Evolutionary conservation across 2,797 vertebrate species (phyloP), one percentile per base, ranked within the genome.

Genomic region (Ctenosaura bakeri): DNA sequence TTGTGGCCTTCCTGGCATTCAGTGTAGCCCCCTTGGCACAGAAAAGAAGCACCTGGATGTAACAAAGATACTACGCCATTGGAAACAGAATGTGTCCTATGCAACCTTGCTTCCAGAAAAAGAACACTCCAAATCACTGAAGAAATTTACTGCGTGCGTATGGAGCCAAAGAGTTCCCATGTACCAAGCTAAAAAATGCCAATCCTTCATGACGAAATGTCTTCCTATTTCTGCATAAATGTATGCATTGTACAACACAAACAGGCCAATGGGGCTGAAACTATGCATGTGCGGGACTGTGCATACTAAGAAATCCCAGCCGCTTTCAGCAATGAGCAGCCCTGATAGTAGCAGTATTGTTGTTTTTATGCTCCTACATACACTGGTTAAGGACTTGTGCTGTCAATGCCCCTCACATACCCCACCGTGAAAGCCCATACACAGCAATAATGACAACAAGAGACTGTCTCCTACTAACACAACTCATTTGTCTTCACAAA

Each of bases 401-500:
- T 87, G 84, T 86, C 81, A 91, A 86, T 84, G 90, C 85, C 76
- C 38, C 88, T 81, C 89, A 84, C 84, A 87, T 74, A 85, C 59
- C 32, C 78, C 74, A 66, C 64, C 83, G 84, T 88, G 29, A 91
- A 89, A 86, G 87, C 80, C 92, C 73, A 66, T 66, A 88, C 84
- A 74, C 38, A 85, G 74, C 85, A 85, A 84, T 80, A 80, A 90
- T 62, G 78, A 92, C 91, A 92, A 89, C 32, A 76, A 59, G 88
- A 64, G 66, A 54, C 84, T 35, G 1, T 42, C 74, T 88, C 79
- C 92, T 83, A 74, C 90, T 90, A 87, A 79, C 78, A 78, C 88
- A 91, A 86, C 90, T 90, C 85, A 56, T 89, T 91, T 92, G 88
- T 92, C 88, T 50, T 78, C 80, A 71, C 38, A 42, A n/a, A 81